phyloP scores from a whole-genome alignment of 2,113 vertebrate species.

The Clarias macrocephalus region DNA sequence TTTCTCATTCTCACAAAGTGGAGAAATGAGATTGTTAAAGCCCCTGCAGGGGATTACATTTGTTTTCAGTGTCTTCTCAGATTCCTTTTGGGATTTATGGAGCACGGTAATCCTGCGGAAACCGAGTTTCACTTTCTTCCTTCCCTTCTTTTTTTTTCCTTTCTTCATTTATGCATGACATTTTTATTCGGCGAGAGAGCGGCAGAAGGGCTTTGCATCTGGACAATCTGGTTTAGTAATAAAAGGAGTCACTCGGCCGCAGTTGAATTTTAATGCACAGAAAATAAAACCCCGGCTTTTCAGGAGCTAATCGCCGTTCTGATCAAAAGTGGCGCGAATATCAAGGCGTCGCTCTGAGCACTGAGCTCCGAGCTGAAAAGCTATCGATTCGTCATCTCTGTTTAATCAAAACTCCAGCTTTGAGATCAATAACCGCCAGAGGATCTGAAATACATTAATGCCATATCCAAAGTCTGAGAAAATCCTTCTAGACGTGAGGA shows the following conservation, averaged over 20 bases:
- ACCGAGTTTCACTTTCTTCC: conserved; percentile 57
- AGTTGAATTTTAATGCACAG: neutral
- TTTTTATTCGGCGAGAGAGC: conserved; percentile 13
- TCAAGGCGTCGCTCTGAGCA: conserved; percentile 22
- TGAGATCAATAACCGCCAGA: conserved; percentile 40
- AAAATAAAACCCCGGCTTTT: conserved; percentile 5
- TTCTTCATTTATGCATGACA: neutral
- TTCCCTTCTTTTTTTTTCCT: neutral
- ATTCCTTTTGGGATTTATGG: conserved; percentile 64
- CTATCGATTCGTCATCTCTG: conserved; percentile 48
- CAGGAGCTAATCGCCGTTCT: conserved; percentile 38
- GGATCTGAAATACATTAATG: conserved; percentile 43
- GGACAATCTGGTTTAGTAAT: conserved; percentile 27
- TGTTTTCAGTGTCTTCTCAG: conserved; percentile 63
- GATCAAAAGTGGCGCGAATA: conserved; percentile 37
- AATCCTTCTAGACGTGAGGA: conserved; percentile 21
- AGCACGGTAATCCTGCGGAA: conserved; percentile 64
- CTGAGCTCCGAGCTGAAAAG: conserved; percentile 24
- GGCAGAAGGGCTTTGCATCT: conserved; percentile 29
- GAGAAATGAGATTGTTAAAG: conserved; percentile 77
- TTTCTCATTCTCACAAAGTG: conserved; percentile 65
- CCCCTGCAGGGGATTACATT: conserved; percentile 69
- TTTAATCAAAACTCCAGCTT: conserved; percentile 50
- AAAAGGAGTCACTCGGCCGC: neutral
- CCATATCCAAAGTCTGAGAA: conserved; percentile 32